Conservation (phyloP, 2,797 vertebrate genomes). For the Lepus oiostolus region DNA sequence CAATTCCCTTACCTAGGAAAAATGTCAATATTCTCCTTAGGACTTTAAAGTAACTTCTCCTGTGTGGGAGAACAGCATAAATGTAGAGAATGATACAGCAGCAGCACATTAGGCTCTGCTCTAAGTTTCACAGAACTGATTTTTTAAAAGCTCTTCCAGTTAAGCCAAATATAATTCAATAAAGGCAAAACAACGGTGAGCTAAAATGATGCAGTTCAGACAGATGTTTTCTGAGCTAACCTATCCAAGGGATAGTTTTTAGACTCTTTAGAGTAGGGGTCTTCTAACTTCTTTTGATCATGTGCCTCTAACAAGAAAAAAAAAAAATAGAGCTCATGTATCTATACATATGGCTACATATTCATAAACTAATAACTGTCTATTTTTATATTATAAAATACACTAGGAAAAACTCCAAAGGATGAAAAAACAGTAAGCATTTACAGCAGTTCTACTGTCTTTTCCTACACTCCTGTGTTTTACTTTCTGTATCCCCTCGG, state of each 20-base stretch:
- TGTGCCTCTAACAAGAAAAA: background rate
- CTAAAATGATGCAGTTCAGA: background rate
- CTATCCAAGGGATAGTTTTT: constrained; percentile 10
- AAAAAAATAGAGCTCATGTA: background rate
- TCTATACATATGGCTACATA: background rate
- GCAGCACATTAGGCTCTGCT: background rate
- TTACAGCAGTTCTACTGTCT: background rate
- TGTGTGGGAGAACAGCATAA: background rate
- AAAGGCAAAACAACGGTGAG: background rate
- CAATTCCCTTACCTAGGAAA: background rate
- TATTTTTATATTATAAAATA: background rate
- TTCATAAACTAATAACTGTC: background rate
- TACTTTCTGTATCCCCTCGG: background rate
- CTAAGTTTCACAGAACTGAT: background rate
- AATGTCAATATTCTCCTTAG: background rate
- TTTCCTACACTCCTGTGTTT: background rate
- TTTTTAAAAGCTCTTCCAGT: constrained; percentile 26
- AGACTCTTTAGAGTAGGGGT: background rate
- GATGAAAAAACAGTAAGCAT: background rate
- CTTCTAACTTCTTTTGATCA: constrained; percentile 7
- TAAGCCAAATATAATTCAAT: constrained; percentile 21
- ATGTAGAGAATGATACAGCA: background rate
- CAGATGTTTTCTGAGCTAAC: background rate
- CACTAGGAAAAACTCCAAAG: background rate
- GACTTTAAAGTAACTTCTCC: background rate